Conservation (phyloP, 2,113 vertebrate species). For the Psephotus haematonotus region DNA sequence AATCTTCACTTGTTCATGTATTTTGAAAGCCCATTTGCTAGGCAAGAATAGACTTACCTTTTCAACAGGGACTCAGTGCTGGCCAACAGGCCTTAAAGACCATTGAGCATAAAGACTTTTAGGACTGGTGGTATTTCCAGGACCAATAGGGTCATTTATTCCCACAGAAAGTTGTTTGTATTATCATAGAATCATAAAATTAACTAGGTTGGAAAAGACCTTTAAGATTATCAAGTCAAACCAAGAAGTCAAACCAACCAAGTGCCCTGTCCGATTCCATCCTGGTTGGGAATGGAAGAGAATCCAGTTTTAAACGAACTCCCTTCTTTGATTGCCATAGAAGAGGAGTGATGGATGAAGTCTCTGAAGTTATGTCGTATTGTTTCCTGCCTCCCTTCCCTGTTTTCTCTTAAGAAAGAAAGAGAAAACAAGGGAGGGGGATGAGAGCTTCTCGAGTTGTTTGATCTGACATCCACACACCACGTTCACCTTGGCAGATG, state of each 20-base stretch:
- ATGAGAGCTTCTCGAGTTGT: background rate
- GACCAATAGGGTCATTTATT: background rate
- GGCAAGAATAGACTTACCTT: background rate
- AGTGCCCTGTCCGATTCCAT: background rate
- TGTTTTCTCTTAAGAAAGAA: background rate
- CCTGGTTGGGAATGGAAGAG: background rate
- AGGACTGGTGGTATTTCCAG: background rate
- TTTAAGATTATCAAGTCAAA: background rate
- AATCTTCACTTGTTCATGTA: background rate
- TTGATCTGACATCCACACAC: slow-evolving; percentile 6
- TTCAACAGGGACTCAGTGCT: background rate
- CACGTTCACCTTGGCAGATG: slow-evolving; percentile 61
- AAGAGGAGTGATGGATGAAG: background rate
- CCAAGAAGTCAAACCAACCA: fast-evolving
- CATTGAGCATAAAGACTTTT: background rate
- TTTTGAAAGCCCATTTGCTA: background rate
- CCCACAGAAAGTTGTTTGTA: background rate
- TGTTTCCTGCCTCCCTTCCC: background rate
- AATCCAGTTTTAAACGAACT: background rate
- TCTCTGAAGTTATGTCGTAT: background rate
- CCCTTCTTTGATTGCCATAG: background rate
- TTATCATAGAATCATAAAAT: background rate
- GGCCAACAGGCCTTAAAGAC: background rate
- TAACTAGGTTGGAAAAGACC: background rate
- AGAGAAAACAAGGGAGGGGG: background rate